Base-by-base conservation (phyloP, 2,888 invertebrate genomes). In the Boloria selene region DNA sequence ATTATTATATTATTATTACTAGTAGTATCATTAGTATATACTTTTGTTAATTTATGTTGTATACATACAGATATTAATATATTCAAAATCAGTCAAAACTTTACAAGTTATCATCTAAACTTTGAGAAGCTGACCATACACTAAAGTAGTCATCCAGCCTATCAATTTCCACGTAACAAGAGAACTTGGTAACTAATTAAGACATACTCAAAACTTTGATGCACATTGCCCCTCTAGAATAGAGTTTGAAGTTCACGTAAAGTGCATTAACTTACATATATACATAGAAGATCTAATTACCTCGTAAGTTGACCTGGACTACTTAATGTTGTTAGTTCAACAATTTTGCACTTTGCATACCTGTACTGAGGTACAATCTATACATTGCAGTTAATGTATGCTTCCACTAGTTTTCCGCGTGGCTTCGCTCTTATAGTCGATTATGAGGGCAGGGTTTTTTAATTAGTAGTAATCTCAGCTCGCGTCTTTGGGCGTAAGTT, bases 131-230 rank as follows among this genome's bases (percentile, higher is more conserved):
- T 69, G 65, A 65, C 68, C 70, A 68, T 66, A 64, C 62, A 64
- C 59, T 62, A 54, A 49, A 67, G 71, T 65, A 68, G 72, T 67
- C 70, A 70, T 64, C 65, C 66, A 67, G 68, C 67, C 66, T 70
- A 72, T 72, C 73, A 70, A 69, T 68, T 71, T 64, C 59, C 66
- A 64, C 66, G 70, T 69, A 69, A 69, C 70, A 53, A 56, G 67
- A 18, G 65, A 75, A 75, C 71, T 76, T 72, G 69, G 59, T 59
- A 73, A 75, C 75, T 74, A 76, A 76, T 76, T 75, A 76, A 72
- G 73, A 73, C 65, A 62, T 71, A 68, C 72, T 75, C 70, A 63
- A 67, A 74, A 75, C 71, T 75, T 76, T 68, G 71, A 70, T 71
- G 75, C 71, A 68, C 70, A 69, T 71, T 67, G 62, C 56, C 66